Conservation (phyloP, 2,113 vertebrate genomes). For the Pteruthius melanotis region DNA sequence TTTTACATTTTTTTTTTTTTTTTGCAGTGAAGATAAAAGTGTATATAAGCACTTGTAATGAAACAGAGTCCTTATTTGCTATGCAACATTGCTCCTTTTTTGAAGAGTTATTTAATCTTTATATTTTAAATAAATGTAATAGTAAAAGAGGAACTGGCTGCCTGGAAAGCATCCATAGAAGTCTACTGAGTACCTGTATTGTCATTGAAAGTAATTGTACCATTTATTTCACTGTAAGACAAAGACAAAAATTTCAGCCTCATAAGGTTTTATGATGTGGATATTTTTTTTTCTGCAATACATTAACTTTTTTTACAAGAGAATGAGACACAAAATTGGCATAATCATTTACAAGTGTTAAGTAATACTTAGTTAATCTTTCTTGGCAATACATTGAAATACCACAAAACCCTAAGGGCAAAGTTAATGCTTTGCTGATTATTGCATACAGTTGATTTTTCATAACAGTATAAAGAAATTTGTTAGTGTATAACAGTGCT, state of each 20-base stretch:
- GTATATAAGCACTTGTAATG: background rate
- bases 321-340: background rate
- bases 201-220: background rate
- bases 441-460: slow-evolving; percentile 16
- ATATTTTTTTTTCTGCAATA: slow-evolving; percentile 1
- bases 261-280: background rate
- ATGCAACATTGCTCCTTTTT: background rate
- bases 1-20: background rate
- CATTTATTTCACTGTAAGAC: slow-evolving; percentile 1
- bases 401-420: background rate
- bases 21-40: background rate
- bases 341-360: slow-evolving; percentile 1
- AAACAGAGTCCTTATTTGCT: background rate
- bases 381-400: slow-evolving; percentile 4
- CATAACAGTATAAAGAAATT: background rate
- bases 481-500: background rate
- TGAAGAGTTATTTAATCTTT: background rate
- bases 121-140: background rate
- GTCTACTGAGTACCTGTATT: background rate
- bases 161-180: background rate
- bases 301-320: background rate
- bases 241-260: background rate
- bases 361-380: background rate
- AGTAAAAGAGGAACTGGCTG: background rate
- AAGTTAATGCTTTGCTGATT: background rate